Conservation (phyloP, 2,113 vertebrate genomes). For the Empidonax traillii region DNA sequence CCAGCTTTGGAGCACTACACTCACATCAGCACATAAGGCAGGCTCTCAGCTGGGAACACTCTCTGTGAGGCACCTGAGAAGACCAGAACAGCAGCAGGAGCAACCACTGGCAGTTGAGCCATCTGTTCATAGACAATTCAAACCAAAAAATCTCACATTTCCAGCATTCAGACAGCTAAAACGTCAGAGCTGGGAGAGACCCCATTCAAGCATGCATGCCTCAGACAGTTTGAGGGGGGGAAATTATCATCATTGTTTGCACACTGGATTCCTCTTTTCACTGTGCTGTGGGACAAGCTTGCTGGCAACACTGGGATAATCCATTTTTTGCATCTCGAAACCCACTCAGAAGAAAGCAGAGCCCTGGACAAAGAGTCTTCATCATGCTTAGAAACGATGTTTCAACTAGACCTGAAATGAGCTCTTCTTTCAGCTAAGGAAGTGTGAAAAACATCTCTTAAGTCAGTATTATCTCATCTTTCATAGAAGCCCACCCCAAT, state of each 20-base stretch:
- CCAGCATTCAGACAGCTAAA: background rate
- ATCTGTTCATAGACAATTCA: background rate
- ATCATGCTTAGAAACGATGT: background rate
- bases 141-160: background rate
- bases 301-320: background rate
- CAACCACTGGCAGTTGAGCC: background rate
- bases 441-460: background rate
- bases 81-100: background rate
- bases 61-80: background rate
- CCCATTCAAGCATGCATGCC: background rate
- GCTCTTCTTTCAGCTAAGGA: background rate
- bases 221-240: background rate
- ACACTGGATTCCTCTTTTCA: background rate
- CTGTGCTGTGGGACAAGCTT: fast-evolving
- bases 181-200: background rate
- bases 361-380: background rate
- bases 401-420: background rate
- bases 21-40: background rate
- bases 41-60: constrained; percentile 8
- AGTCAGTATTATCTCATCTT: background rate
- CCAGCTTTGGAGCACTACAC: background rate
- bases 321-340: background rate
- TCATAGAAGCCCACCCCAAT: background rate
- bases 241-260: background rate
- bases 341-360: background rate